A percentile compares a stretch with the other conserved stretches of the same genome.
Conservation (phyloP, 1,140 invertebrate genomes). For the Ceratosolen solmsi region DNA sequence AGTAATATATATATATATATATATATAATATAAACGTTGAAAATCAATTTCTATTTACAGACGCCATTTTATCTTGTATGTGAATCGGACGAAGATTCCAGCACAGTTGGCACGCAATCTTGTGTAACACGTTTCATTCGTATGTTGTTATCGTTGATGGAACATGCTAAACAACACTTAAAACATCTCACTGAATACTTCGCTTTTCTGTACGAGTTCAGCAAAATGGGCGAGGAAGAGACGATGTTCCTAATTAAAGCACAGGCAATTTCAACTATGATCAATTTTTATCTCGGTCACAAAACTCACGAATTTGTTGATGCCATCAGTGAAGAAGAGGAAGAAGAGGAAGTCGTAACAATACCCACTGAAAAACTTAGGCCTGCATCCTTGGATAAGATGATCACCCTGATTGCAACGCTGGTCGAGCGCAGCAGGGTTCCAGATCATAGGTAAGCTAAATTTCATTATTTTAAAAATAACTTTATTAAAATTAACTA, state of each 20-base stretch:
- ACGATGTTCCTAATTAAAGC: constrained; percentile 89
- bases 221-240: constrained; percentile 95
- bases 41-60: too few relatives aligned
- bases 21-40: too few relatives aligned
- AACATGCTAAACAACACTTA: constrained; percentile 89
- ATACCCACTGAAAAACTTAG: constrained; percentile 84
- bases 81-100: constrained; percentile 72
- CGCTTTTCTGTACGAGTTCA: constrained; percentile 92
- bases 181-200: constrained; percentile 95
- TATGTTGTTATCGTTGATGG: constrained; percentile 91
- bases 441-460: constrained; percentile 75
- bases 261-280: constrained; percentile 90
- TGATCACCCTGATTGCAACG: constrained; percentile 91
- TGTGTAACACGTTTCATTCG: constrained; percentile 94
- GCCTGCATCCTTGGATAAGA: constrained; percentile 94
- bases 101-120: constrained; percentile 85
- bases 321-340: constrained; percentile 85
- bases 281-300: constrained; percentile 92
- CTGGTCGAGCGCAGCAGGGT: constrained; percentile 88
- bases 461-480: too few relatives aligned
- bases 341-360: constrained; percentile 82
- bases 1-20: too few relatives aligned
- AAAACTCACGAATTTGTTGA: constrained; percentile 81
- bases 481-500: too few relatives aligned
- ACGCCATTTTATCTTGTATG: constrained; percentile 66